These are phyloP conservation scores for Zosterops pallidus DNA, from an alignment of 2,113 vertebrate genomes.

Conservation along the genomic window DNA sequence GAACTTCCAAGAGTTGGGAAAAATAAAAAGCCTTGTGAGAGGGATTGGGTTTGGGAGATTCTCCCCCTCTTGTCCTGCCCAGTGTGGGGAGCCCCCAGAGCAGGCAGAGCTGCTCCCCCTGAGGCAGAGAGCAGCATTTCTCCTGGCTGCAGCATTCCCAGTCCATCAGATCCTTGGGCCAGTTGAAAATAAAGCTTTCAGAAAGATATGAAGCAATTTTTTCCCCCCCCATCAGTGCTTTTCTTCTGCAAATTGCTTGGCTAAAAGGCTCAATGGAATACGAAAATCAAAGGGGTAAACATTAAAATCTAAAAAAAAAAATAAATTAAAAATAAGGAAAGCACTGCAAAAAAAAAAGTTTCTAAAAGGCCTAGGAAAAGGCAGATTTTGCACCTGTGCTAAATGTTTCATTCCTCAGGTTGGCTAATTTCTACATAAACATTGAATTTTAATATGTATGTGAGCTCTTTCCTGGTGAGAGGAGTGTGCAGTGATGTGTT, in stretches of 20 bases:
- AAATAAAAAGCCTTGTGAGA: conserved; percentile 15
- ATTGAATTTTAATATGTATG: not conserved
- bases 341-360: not conserved
- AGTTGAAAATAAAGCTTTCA: not conserved
- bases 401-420: not conserved
- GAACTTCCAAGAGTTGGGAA: conserved; percentile 52
- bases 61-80: not conserved
- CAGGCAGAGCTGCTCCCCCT: not conserved
- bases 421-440: not conserved
- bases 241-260: not conserved
- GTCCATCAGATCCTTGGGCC: rapidly evolving
- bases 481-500: not conserved
- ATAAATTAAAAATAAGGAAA: not conserved
- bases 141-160: not conserved
- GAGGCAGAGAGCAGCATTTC: not conserved
- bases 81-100: not conserved
- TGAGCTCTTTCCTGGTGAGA: not conserved
- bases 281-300: not conserved
- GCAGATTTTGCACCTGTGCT: not conserved
- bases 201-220: not conserved
- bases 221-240: not conserved
- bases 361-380: not conserved
- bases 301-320: not conserved
- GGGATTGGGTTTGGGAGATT: not conserved
- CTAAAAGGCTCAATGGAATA: not conserved